Evolutionary conservation across 2,888 invertebrate genomes (phyloP).

Genomic region (Drosophila anceps): DNA sequence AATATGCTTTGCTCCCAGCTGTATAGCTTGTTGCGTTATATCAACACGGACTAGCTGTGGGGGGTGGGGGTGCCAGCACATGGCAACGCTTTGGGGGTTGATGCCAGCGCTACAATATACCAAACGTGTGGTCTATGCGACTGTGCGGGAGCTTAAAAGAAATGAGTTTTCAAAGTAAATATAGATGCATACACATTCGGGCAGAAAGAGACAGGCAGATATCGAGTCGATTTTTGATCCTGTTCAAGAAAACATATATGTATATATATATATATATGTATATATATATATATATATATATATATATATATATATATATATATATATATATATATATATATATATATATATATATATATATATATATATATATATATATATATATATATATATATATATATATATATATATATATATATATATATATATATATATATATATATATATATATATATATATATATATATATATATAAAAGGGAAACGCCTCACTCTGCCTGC

Average conservation of each 20-base stretch:
- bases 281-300: no score
- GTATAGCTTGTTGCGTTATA: conserved; percentile 6
- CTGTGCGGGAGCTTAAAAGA: not conserved
- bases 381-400: no score
- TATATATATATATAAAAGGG: no score
- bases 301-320: no score
- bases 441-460: no score
- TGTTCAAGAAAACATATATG: not conserved
- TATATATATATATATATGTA: no score
- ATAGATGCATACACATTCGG: not conserved
- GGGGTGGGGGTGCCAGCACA: not conserved
- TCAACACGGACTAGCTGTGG: not conserved
- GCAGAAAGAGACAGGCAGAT: not conserved
- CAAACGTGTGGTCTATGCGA: not conserved
- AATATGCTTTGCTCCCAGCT: conserved; percentile 20
- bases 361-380: no score
- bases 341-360: no score
- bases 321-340: no score
- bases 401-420: no score
- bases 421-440: no score
- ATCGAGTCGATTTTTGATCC: not conserved
- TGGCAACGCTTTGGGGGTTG: conserved; percentile 3
- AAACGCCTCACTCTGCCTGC: not conserved
- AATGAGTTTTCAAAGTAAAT: not conserved
- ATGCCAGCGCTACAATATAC: not conserved